Evolutionary conservation across 2,888 invertebrate genomes (phyloP).

Genomic region (Diarsia brunnea): DNA sequence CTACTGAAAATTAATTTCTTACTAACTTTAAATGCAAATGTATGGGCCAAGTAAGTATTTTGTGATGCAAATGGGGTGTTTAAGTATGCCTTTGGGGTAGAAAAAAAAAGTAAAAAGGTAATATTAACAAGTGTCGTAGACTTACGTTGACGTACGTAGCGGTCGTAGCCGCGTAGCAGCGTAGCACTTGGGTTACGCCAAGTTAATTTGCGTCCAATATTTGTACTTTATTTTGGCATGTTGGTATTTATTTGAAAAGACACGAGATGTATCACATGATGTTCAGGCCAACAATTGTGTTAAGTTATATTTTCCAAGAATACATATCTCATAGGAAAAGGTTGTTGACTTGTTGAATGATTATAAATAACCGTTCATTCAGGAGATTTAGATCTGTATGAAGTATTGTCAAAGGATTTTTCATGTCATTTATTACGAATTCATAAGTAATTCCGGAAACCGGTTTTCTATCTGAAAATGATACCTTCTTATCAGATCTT

Average conservation of each 20-base stretch:
- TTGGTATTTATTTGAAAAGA: background rate
- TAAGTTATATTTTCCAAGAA: background rate
- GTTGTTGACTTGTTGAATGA: background rate
- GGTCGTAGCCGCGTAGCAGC: constrained; percentile 53
- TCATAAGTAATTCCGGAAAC: background rate
- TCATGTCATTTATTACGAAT: background rate
- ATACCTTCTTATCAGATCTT: background rate
- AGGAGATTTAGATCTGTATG: background rate
- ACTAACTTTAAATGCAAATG: constrained; percentile 66
- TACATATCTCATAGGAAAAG: background rate
- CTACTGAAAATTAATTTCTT: constrained; percentile 63
- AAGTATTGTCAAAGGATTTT: background rate
- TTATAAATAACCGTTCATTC: background rate
- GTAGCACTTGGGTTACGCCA: constrained; percentile 30
- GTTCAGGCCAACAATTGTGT: background rate
- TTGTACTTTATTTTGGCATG: background rate
- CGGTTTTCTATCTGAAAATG: background rate
- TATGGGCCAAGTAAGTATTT: constrained; percentile 63
- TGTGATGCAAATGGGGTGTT: constrained; percentile 67
- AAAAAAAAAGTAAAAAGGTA: constrained; percentile 46
- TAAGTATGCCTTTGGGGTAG: constrained; percentile 55
- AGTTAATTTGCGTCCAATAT: background rate
- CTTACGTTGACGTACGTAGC: constrained; percentile 53
- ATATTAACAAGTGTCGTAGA: constrained; percentile 45
- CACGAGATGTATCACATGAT: background rate